These are phyloP conservation scores for Diploscapter pachys DNA, from an alignment of 1,140 invertebrate genomes.

Conservation along the genomic window DNA sequence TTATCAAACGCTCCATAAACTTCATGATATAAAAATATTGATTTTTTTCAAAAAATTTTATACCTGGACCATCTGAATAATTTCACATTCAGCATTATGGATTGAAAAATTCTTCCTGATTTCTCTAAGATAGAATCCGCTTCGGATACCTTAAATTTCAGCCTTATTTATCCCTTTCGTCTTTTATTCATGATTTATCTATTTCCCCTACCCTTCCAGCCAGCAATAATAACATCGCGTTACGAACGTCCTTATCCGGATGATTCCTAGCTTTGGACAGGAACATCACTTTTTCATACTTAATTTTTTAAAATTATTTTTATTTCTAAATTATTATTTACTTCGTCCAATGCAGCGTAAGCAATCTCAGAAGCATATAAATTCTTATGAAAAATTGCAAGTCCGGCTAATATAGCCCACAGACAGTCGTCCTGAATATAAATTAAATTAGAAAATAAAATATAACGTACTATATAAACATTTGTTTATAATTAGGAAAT, in stretches of 20 bases:
- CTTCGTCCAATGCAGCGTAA: constrained; percentile 82
- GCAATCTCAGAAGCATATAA: constrained; percentile 82
- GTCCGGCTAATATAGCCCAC: constrained; percentile 83
- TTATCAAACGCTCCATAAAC: no score
- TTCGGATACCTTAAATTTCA: no score
- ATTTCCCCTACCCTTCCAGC: constrained; percentile 67
- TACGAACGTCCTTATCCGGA: constrained; percentile 67
- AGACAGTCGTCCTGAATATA: constrained; percentile 70
- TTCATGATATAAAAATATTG: no score
- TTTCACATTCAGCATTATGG: no score
- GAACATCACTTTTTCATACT: constrained; percentile 83
- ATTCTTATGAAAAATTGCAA: constrained; percentile 75
- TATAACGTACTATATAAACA: constrained; percentile 40
- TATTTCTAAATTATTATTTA: constrained; percentile 39
- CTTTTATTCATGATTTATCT: no score
- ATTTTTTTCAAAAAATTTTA: no score
- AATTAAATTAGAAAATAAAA: not conserved
- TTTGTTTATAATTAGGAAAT: no score
- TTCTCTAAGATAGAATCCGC: no score
- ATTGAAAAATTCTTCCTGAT: no score
- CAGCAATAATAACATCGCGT: constrained; percentile 77
- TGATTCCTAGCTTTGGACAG: constrained; percentile 76
- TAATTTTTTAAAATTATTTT: constrained; percentile 23
- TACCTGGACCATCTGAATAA: no score
- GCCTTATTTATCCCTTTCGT: no score